Base-by-base conservation (phyloP, 2,113 vertebrate species). In the Ciconia boyciana region DNA sequence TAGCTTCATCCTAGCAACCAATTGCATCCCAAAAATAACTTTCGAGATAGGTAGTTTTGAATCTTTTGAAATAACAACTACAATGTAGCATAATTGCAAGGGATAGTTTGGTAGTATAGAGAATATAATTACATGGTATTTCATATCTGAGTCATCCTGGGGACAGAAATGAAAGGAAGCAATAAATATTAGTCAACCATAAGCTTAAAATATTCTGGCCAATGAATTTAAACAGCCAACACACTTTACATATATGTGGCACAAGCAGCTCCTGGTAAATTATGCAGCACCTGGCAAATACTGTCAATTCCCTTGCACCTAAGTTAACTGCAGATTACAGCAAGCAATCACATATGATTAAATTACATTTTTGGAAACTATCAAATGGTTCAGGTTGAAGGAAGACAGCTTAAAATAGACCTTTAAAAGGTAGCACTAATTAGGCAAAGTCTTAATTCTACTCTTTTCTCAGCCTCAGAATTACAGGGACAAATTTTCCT, bases 311-410 rank as follows among this genome's bases (percentile, higher is more conserved):
- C n/a, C 29, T 83, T 90, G 68, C 61, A 84, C 43, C 22, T 46
- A 90, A 82, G 52, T 61, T 94, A 94, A 96, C 93, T 96, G 93
- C 65, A 85, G 51, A 84, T 89, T 94, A 51, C 76, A 94, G 66
- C 78, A 93, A 92, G 94, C 80, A 96, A 96, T 96, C 87, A 94
- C 84, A 70, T 94, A 83, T 83, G 90, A 97, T 90, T 92, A 94
- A 71, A 58, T 64, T 89, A 92, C 72, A 68, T 87, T 97, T 97
- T 91, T 89, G 77, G 79, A 97, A 96, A 80, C n/a, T 41, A 95
- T 91, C 78, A 90, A 74, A 89, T 65, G 41, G 26, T 64, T 94
- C 49, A 89, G 74, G 62, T 55, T 92, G 76, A 92, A 95, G 43
- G 58, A 89, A 95, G 90, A 57, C 21, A 72, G 57, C 87, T 87